Base-by-base conservation (phyloP, 2,113 vertebrate species). In the Dolichotis patagonum region DNA sequence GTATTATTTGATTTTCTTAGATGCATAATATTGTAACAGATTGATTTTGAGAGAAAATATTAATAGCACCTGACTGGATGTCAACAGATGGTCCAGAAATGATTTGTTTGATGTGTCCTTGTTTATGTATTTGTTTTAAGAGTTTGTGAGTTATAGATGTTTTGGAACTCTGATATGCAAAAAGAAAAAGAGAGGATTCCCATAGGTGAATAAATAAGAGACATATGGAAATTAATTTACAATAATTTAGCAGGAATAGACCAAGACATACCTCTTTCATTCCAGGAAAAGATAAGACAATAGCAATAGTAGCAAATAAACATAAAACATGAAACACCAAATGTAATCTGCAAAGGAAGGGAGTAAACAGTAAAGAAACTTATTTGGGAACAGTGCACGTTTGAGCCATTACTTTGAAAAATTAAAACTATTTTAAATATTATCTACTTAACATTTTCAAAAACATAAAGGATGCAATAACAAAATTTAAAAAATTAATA, bases 31-130 rank as follows among this genome's bases (percentile, higher is more conserved):
- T 49, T 52, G 19, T 77, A 82, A 54, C 46, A 65, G 13, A 73
- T 38, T 75, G 67, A 90, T 91, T 67, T 94, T 94, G 17, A 71
- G 58, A 87, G 7, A 87, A 69, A 58, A 56, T 75, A 43, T 77
- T 60, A 43, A 63, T 56, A 88, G 13, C 26, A 0, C 0, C 11
- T 49, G 4, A 17, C 43, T 49, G 78, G 3, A 32, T 24, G 12
- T 14, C 54, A 35, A 1, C 22, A 71, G 52, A 41, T 62, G 26
- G 1, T 26, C n/a, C n/a, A 32, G 24, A 60, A 92, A 14, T 9
- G 35, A 71, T 95, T 94, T 94, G 11, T 28, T 77, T 58, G 54
- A 83, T 62, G 3, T 24, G 4, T 56, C 77, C 63, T 69, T 69
- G 30, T 13, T 60, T 85, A 13, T 63, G 20, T 7, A 71, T 38